Evolutionary conservation across 2,888 invertebrate genomes (phyloP).

Genomic region (Scaptomyza tumidula): DNA sequence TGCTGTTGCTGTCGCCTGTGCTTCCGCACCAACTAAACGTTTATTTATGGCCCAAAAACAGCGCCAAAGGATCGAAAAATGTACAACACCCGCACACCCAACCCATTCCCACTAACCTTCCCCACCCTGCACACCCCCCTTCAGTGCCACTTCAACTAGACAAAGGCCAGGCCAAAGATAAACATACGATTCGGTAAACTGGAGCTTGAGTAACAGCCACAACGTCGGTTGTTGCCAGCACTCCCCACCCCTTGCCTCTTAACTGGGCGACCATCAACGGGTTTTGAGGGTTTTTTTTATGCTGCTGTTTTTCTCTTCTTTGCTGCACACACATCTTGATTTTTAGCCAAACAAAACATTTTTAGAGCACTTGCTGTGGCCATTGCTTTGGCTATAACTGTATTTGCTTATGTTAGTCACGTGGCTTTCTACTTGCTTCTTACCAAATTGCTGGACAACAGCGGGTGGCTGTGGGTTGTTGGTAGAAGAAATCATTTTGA

Average conservation of each 20-base stretch:
- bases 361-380: constrained; percentile 58
- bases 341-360: constrained; percentile 78
- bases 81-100: constrained; percentile 15
- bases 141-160: constrained; percentile 70
- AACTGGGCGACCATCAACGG: constrained; percentile 42
- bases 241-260: constrained; percentile 4
- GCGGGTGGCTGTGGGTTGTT: constrained; percentile 3
- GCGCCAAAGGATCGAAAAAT: constrained; percentile 72
- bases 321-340: constrained; percentile 70
- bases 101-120: neutral
- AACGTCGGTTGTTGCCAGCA: constrained; percentile 45
- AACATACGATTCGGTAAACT: constrained; percentile 61
- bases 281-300: constrained; percentile 12
- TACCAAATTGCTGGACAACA: constrained; percentile 68
- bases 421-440: constrained; percentile 68
- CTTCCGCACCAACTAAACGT: constrained; percentile 79
- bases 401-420: constrained; percentile 77
- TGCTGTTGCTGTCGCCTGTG: constrained; percentile 70
- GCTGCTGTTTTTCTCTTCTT: neutral
- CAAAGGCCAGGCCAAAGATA: constrained; percentile 75
- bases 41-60: constrained; percentile 77
- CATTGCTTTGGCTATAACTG: constrained; percentile 57
- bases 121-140: no score
- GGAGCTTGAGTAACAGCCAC: constrained; percentile 55
- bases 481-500: constrained; percentile 18